These are phyloP conservation scores for Eupithecia subumbrata DNA, from an alignment of 2,888 invertebrate species.

Conservation along the genomic window DNA sequence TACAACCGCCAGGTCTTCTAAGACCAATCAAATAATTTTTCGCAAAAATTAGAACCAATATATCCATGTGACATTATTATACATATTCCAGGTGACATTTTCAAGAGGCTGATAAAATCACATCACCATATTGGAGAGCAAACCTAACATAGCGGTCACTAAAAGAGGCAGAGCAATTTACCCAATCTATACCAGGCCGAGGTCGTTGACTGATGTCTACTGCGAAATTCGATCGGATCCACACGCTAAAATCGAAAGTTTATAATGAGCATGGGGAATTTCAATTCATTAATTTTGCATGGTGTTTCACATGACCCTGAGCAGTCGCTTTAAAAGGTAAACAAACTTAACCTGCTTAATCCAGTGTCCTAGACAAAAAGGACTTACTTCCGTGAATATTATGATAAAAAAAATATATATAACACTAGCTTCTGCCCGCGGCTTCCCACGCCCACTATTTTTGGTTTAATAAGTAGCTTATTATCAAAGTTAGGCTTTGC, in stretches of 20 bases:
- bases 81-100: not conserved
- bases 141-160: constrained; percentile 31
- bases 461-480: too few relatives aligned
- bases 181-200: constrained; percentile 18
- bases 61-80: too few relatives aligned
- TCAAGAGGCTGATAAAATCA: not conserved
- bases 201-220: constrained; percentile 24
- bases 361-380: too few relatives aligned
- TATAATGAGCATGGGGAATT: constrained; percentile 7
- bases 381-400: too few relatives aligned
- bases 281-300: not conserved
- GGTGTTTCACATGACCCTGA: constrained; percentile 2
- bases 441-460: too few relatives aligned
- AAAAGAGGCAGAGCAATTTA: constrained; percentile 21
- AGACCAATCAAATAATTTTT: not conserved
- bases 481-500: too few relatives aligned
- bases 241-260: constrained; percentile 32
- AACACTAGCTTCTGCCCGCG: too few relatives aligned
- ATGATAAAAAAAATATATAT: too few relatives aligned
- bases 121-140: constrained; percentile 6
- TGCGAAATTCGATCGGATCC: constrained; percentile 27
- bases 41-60: not conserved
- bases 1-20: not conserved
- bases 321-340: not conserved
- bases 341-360: not conserved